Conservation (phyloP, 2,797 vertebrate genomes). For the Lepus townsendii region DNA sequence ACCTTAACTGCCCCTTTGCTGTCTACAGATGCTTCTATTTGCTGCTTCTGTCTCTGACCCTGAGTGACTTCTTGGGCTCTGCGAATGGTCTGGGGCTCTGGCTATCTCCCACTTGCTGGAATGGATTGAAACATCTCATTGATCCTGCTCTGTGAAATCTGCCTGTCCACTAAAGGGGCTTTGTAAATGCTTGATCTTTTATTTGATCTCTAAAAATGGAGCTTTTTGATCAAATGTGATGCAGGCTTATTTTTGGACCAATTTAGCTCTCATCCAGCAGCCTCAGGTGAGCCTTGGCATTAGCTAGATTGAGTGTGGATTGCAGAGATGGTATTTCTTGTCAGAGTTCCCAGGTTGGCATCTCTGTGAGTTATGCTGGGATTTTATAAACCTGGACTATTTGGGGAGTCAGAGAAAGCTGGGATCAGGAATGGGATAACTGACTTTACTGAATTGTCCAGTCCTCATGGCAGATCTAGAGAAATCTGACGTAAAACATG, state of each 20-base stretch:
- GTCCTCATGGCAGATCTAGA: not conserved
- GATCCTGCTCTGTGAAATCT: not conserved
- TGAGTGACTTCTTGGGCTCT: not conserved
- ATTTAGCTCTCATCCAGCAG: not conserved
- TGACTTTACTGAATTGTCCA: not conserved
- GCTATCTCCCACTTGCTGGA: not conserved
- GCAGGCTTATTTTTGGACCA: not conserved
- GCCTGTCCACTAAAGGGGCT: not conserved
- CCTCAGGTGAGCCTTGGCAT: not conserved
- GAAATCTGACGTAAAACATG: not conserved
- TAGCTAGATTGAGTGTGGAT: not conserved
- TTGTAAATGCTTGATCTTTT: not conserved
- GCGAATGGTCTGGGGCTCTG: not conserved
- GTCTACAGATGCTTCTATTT: not conserved
- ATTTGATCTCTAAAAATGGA: not conserved
- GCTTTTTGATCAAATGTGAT: not conserved
- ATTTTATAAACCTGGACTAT: not conserved
- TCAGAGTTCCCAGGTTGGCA: not conserved
- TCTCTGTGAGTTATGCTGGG: not conserved
- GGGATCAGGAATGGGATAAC: not conserved
- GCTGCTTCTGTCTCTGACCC: not conserved
- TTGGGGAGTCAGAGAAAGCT: not conserved
- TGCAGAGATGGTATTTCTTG: not conserved
- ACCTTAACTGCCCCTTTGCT: not conserved
- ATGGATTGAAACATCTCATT: not conserved